Conservation (phyloP, 2,113 vertebrate genomes). For the Neogale vison region DNA sequence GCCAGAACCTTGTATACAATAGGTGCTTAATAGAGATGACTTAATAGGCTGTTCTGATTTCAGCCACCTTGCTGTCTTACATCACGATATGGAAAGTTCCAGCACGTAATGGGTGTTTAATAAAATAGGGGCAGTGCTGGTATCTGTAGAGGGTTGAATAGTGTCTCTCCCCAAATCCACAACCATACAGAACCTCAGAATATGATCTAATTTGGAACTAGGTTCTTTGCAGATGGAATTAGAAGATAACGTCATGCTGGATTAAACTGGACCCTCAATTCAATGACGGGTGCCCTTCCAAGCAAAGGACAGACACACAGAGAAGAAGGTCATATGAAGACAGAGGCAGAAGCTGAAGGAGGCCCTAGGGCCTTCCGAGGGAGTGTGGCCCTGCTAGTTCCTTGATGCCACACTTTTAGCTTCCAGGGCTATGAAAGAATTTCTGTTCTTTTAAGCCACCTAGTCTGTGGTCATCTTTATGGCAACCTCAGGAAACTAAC, state of each 20-base stretch:
- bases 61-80: neutral
- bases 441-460: neutral
- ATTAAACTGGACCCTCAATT: too few relatives aligned
- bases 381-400: neutral
- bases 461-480: neutral
- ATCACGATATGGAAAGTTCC: neutral
- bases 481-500: neutral
- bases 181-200: neutral
- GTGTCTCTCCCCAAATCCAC: neutral
- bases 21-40: neutral
- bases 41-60: neutral
- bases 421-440: neutral
- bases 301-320: neutral
- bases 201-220: neutral
- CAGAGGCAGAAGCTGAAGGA: neutral
- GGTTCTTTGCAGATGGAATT: neutral
- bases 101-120: too few relatives aligned
- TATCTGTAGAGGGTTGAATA: too few relatives aligned
- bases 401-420: too few relatives aligned
- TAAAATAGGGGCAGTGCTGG: neutral
- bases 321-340: neutral
- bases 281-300: neutral
- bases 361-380: neutral
- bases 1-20: neutral
- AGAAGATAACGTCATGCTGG: neutral